phyloP scores from a whole-genome alignment of 2,797 vertebrate species.

The Sylvilagus floridanus region DNA sequence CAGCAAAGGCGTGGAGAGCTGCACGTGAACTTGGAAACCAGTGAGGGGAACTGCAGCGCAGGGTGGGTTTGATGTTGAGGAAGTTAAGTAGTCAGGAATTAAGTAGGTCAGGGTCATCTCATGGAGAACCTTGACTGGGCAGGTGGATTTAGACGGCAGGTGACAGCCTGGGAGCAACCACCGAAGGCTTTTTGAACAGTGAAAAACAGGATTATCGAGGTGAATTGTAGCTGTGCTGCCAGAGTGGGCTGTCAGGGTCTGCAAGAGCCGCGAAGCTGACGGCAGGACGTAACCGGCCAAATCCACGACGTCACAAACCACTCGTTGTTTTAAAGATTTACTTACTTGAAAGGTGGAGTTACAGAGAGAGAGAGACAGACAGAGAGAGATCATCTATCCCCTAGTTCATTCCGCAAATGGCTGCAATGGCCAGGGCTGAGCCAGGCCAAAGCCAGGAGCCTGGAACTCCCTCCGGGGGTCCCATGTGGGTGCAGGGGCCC shows the following conservation, averaged over 20 bases:
- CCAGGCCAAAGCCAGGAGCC: no score
- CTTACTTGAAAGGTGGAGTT: no score
- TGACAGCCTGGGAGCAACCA: not conserved
- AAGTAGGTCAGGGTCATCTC: not conserved
- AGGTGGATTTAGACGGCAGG: not conserved
- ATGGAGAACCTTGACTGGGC: not conserved
- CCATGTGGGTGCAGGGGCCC: no score
- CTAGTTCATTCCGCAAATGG: no score
- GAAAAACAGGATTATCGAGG: not conserved
- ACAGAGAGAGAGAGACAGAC: no score
- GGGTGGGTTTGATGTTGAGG: not conserved
- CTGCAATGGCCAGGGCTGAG: no score
- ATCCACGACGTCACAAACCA: accelerated
- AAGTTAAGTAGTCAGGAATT: not conserved
- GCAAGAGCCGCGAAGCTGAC: not conserved
- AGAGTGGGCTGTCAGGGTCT: not conserved
- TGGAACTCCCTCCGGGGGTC: no score
- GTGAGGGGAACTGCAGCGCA: not conserved
- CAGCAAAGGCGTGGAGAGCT: not conserved
- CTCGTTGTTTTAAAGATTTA: no score
- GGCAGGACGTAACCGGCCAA: not conserved
- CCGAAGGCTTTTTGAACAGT: not conserved
- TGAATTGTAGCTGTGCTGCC: not conserved
- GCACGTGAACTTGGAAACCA: not conserved
- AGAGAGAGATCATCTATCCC: no score